Conservation (phyloP, 2,888 invertebrate species). For the Erannis defoliaria region DNA sequence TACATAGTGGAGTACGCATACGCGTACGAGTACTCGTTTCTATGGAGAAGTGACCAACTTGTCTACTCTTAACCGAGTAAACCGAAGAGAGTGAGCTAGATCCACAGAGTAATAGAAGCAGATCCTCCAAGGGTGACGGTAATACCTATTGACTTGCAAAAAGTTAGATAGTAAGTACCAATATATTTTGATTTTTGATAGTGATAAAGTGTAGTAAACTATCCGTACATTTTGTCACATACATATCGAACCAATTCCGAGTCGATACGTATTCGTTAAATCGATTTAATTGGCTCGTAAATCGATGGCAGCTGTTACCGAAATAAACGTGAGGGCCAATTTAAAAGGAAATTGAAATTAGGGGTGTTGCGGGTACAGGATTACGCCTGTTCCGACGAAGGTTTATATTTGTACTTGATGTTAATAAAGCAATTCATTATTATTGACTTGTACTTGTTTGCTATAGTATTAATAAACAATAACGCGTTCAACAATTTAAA, state of each 20-base stretch:
- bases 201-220: neutral
- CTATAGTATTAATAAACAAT: conserved; percentile 1
- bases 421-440: conserved; percentile 37
- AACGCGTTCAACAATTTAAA: neutral
- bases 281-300: conserved; percentile 76
- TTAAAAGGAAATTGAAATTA: conserved; percentile 73
- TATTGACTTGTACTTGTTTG: conserved; percentile 10
- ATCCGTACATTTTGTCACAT: conserved; percentile 28
- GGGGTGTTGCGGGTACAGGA: conserved; percentile 61
- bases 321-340: conserved; percentile 77
- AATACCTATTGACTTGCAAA: too few relatives aligned
- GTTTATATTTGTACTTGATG: conserved; percentile 50
- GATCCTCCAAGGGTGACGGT: too few relatives aligned
- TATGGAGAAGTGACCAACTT: too few relatives aligned
- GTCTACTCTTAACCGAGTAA: too few relatives aligned
- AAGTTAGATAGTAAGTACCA: neutral
- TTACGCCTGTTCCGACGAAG: conserved; percentile 36
- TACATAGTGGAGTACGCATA: too few relatives aligned
- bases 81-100: too few relatives aligned
- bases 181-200: too few relatives aligned
- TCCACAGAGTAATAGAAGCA: too few relatives aligned
- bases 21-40: too few relatives aligned
- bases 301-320: conserved; percentile 73
- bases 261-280: conserved; percentile 43
- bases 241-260: conserved; percentile 33